Percentiles rank a stretch among this genome's conserved stretches.
phyloP scores from a whole-genome alignment of 2,113 vertebrate genomes.

The Leucoraja erinaceus region DNA sequence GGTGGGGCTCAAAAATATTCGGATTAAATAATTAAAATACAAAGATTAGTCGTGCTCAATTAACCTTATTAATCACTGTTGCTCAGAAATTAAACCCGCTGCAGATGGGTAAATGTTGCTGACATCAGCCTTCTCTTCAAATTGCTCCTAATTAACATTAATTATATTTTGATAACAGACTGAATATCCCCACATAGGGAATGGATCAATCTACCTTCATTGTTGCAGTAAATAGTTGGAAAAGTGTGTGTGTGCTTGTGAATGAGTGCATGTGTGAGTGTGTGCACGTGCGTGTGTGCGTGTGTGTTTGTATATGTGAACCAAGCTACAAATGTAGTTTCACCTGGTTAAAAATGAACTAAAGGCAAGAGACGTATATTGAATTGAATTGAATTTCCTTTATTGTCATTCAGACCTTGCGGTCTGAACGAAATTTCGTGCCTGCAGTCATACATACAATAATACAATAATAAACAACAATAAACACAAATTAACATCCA shows the following conservation, averaged over 20 bases:
- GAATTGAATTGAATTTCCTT: too few relatives aligned
- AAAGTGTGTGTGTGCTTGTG: not conserved
- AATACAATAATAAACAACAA: too few relatives aligned
- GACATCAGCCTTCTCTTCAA: constrained; percentile 23
- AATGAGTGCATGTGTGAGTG: too few relatives aligned
- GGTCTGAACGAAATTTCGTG: too few relatives aligned
- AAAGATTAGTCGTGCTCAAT: constrained; percentile 25
- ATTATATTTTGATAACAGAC: not conserved
- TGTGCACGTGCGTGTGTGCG: too few relatives aligned
- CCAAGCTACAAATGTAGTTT: not conserved
- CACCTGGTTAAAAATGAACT: not conserved
- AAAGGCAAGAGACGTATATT: not conserved
- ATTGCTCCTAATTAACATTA: constrained; percentile 32
- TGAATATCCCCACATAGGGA: not conserved
- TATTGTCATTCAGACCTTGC: too few relatives aligned
- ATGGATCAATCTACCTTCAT: not conserved
- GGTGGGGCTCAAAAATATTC: not conserved
- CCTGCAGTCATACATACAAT: too few relatives aligned
- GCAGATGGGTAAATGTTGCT: constrained; percentile 20
- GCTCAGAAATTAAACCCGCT: not conserved
- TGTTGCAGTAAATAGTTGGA: not conserved
- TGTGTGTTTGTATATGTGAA: not conserved
- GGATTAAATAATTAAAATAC: constrained; percentile 26
- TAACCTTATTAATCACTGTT: constrained; percentile 34
- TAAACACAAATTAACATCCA: too few relatives aligned